Conservation (phyloP, 2,888 invertebrate species). For the Philereme transversata region DNA sequence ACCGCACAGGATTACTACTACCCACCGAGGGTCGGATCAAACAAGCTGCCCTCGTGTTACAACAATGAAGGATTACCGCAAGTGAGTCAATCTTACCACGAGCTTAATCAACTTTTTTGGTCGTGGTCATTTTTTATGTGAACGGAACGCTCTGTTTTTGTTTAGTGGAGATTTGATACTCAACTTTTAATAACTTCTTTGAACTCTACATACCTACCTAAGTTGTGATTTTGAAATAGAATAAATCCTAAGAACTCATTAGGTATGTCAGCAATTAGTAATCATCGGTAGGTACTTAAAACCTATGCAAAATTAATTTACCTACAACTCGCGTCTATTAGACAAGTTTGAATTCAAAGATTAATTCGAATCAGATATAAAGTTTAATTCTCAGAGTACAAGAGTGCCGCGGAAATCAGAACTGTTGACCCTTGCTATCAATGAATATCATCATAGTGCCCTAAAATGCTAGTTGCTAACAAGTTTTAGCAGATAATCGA, state of each 20-base stretch:
- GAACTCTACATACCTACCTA: neutral
- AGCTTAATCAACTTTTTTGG: slow-evolving; percentile 50
- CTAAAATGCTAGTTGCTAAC: slow-evolving; percentile 43
- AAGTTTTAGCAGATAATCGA: slow-evolving; percentile 56
- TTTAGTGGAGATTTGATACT: slow-evolving; percentile 31
- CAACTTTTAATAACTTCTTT: slow-evolving; percentile 1
- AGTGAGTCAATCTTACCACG: slow-evolving; percentile 55
- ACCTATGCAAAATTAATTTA: too few relatives aligned
- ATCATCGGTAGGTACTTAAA: too few relatives aligned
- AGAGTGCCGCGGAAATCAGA: slow-evolving; percentile 29
- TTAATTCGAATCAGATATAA: neutral
- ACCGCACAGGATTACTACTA: slow-evolving; percentile 66
- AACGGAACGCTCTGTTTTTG: slow-evolving; percentile 51
- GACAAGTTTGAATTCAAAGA: neutral
- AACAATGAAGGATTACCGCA: slow-evolving; percentile 69
- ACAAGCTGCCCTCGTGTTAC: slow-evolving; percentile 72
- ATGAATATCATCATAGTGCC: slow-evolving; percentile 29
- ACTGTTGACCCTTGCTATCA: slow-evolving; percentile 25
- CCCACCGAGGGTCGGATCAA: slow-evolving; percentile 66
- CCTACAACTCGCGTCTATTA: too few relatives aligned
- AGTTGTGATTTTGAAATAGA: neutral
- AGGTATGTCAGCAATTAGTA: neutral
- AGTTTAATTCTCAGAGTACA: neutral
- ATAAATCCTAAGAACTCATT: neutral
- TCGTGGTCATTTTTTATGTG: slow-evolving; percentile 53